These are phyloP conservation scores for Melieria picta DNA, from an alignment of 2,888 invertebrate genomes.

Conservation along the genomic window DNA sequence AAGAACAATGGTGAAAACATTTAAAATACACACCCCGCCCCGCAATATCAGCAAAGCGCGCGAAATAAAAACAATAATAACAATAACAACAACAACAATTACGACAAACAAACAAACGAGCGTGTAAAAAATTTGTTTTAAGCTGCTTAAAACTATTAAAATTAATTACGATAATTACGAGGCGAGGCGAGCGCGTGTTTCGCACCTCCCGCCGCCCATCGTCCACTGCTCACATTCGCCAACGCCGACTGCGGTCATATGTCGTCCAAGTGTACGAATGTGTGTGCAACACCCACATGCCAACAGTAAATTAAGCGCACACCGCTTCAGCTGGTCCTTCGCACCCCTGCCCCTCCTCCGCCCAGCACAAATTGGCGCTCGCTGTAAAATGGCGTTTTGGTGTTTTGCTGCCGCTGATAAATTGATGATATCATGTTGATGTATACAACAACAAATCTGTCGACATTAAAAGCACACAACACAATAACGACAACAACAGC, in stretches of 20 bases:
- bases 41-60: too few relatives aligned
- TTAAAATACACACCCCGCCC: neutral
- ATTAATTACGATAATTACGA: constrained; percentile 2
- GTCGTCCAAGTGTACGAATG: neutral
- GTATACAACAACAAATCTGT: neutral
- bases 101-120: neutral
- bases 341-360: neutral
- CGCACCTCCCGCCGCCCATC: too few relatives aligned
- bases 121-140: neutral
- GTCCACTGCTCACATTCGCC: neutral
- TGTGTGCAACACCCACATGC: neutral
- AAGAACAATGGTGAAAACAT: neutral
- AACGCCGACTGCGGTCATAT: constrained; percentile 1
- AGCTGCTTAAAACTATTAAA: constrained; percentile 13
- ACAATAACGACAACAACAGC: neutral
- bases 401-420: constrained; percentile 21
- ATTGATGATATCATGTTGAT: constrained; percentile 20
- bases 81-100: neutral
- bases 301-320: too few relatives aligned
- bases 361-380: neutral
- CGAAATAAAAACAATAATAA: neutral
- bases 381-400: neutral
- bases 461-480: neutral
- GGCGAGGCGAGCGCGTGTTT: neutral
- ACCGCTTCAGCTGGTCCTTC: too few relatives aligned